Conservation (phyloP, 2,113 vertebrate genomes). For the Zosterops japonicus region DNA sequence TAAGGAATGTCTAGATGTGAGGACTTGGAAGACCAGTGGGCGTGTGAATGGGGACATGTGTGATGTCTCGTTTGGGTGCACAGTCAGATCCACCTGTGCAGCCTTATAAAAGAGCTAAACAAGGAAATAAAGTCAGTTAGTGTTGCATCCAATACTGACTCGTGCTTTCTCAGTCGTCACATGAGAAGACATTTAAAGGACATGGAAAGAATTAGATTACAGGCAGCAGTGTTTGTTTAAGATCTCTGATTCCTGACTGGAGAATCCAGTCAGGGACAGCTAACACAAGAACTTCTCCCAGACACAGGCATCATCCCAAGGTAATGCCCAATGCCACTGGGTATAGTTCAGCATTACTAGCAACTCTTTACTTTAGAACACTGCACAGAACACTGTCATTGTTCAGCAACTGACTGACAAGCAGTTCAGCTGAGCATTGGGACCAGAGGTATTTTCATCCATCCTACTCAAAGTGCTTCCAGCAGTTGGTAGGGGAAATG, state of each 20-base stretch:
- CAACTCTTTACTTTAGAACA: neutral
- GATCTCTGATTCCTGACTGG: neutral
- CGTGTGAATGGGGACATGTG: accelerated
- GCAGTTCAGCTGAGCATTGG: neutral
- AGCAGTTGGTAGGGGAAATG: neutral
- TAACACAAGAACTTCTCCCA: neutral
- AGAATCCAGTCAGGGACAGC: neutral
- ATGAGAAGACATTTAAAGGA: neutral
- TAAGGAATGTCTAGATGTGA: neutral
- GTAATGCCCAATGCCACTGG: neutral
- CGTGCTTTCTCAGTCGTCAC: accelerated
- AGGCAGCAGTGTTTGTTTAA: neutral
- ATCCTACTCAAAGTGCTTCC: neutral
- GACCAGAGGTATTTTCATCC: neutral
- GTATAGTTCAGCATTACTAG: neutral
- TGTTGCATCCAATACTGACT: neutral
- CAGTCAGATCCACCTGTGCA: accelerated
- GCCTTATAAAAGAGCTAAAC: neutral
- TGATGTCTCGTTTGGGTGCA: neutral
- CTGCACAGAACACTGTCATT: neutral
- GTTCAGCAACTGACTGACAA: neutral
- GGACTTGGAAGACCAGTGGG: accelerated
- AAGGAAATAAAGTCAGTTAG: neutral
- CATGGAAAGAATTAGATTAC: neutral
- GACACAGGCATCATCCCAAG: neutral